Percentiles rank a stretch among this genome's conserved stretches.
Evolutionary conservation across 2,113 vertebrate species (phyloP).

Genomic region (Genyomyrus donnyi): DNA sequence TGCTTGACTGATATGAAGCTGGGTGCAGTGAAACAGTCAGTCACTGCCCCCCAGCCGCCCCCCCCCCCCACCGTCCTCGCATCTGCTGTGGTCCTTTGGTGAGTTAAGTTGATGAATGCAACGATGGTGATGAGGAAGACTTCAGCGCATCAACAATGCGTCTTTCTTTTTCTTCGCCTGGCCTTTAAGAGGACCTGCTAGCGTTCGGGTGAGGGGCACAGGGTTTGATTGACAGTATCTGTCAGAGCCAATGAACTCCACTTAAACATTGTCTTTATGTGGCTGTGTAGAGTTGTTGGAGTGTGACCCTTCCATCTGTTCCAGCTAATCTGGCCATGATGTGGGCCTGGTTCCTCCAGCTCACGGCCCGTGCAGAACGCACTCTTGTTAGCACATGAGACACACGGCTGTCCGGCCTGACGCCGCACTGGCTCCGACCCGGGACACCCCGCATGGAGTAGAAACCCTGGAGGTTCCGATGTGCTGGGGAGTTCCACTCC

Average conservation of each 20-base stretch:
- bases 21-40: background rate
- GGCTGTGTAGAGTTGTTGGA: conserved; percentile 80
- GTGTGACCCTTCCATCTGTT: conserved; percentile 91
- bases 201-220: conserved; percentile 57
- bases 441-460: background rate
- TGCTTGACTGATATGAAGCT: background rate
- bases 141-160: conserved; percentile 52
- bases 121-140: conserved; percentile 52
- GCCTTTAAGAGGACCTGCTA: conserved; percentile 58
- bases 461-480: background rate
- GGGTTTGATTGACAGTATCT: conserved; percentile 77
- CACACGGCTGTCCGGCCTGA: conserved; percentile 65
- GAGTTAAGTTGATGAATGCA: conserved; percentile 36
- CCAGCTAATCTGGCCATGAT: conserved; percentile 85
- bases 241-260: conserved; percentile 81
- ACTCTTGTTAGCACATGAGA: conserved; percentile 74
- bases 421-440: conserved; percentile 46
- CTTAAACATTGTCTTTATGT: conserved; percentile 76
- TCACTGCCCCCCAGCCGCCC: background rate
- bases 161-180: conserved; percentile 38
- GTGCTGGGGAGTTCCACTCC: too few relatives aligned
- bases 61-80: background rate
- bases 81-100: conserved; percentile 20
- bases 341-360: conserved; percentile 65
- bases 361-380: conserved; percentile 58